Percentiles rank a stretch among this genome's conserved stretches.
Evolutionary conservation across 2,888 invertebrate species (phyloP).

Genomic region (Phania funesta): DNA sequence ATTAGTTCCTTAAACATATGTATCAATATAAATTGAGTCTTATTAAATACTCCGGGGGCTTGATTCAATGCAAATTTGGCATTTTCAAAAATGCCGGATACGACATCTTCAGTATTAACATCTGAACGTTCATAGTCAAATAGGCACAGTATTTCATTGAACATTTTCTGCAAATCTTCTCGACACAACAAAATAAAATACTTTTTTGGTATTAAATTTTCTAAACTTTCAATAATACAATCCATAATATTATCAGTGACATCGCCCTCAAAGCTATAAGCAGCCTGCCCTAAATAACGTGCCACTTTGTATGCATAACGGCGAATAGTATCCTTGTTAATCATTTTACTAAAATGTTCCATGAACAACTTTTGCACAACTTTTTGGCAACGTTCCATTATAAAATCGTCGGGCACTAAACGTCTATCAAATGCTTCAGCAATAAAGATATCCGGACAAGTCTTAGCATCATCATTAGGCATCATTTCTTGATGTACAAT

Average conservation of each 20-base stretch:
- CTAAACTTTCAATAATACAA: slow-evolving; percentile 75
- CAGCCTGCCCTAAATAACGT: slow-evolving; percentile 77
- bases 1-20: slow-evolving; percentile 75
- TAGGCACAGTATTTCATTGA: slow-evolving; percentile 75
- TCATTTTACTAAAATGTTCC: slow-evolving; percentile 72
- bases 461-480: slow-evolving; percentile 68
- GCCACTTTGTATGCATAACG: slow-evolving; percentile 76
- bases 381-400: slow-evolving; percentile 75
- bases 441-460: slow-evolving; percentile 73
- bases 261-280: slow-evolving; percentile 76
- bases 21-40: slow-evolving; percentile 73
- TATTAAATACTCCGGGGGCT: slow-evolving; percentile 71
- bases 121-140: slow-evolving; percentile 76
- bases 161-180: slow-evolving; percentile 74
- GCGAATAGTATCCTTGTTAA: slow-evolving; percentile 73
- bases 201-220: slow-evolving; percentile 76
- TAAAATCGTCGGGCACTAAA: slow-evolving; percentile 75
- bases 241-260: slow-evolving; percentile 76
- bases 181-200: slow-evolving; percentile 74
- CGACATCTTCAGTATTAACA: slow-evolving; percentile 75
- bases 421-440: slow-evolving; percentile 73
- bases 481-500: slow-evolving; percentile 67
- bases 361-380: slow-evolving; percentile 76
- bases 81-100: slow-evolving; percentile 75
- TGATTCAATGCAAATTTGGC: slow-evolving; percentile 72